Conservation (phyloP, 2,888 invertebrate species). For the Tipula helvola region DNA sequence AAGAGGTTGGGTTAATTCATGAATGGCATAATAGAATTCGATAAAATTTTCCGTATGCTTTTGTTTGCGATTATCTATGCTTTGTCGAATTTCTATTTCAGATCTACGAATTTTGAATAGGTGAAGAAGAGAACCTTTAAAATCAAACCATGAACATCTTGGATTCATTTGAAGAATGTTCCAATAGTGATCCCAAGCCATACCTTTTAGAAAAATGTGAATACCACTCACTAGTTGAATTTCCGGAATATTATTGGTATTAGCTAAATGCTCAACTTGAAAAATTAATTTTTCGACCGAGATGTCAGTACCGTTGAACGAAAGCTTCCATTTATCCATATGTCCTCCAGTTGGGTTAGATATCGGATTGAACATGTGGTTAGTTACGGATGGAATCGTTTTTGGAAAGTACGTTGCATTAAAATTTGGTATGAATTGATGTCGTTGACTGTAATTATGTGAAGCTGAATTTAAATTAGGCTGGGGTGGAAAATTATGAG, state of each 20-base stretch:
- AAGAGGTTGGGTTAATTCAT: not conserved
- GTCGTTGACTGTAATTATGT: too few species aligned
- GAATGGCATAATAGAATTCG: not conserved
- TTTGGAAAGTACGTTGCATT: too few species aligned
- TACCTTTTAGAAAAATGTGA: not conserved
- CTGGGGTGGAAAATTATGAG: too few species aligned
- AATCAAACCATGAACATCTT: not conserved
- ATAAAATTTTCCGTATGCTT: not conserved
- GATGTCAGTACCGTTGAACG: too few species aligned
- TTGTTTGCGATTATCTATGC: not conserved
- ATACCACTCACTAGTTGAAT: not conserved
- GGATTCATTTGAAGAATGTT: not conserved
- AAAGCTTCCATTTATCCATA: too few species aligned
- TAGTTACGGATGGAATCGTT: too few species aligned
- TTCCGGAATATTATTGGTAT: not conserved
- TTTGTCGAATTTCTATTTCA: not conserved
- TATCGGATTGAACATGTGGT: too few species aligned
- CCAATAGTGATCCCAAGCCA: not conserved
- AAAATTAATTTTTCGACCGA: too few species aligned
- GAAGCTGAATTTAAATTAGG: too few species aligned
- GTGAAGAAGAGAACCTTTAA: not conserved
- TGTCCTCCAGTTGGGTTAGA: too few species aligned
- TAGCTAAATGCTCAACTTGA: too few species aligned
- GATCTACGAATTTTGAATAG: not conserved
- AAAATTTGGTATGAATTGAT: too few species aligned